Evolutionary conservation across 2,797 vertebrate genomes (phyloP), one percentile per base, ranked within the genome.

Genomic region (Dendrocincla fuliginosa): DNA sequence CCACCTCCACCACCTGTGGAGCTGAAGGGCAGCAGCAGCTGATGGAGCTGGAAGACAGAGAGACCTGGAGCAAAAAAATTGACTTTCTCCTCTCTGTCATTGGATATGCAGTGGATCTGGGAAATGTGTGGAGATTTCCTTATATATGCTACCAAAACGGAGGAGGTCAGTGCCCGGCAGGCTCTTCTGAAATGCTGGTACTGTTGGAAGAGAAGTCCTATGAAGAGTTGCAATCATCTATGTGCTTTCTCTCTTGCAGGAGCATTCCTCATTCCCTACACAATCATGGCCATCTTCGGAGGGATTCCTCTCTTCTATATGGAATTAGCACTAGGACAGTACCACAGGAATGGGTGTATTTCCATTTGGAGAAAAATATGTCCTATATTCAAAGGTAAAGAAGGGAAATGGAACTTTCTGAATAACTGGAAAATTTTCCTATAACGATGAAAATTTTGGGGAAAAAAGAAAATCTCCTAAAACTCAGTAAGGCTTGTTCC

Each of bases 71-170:
- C 97, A 99, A 99, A 98, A 99, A 99, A 98, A 97, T 99, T 98
- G 99, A 99, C 98, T 99, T 99, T 97, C 97, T 99, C 39, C 98
- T 99, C 85, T 99, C 99, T 0, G 99, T 99, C 95, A 99, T 99
- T 33, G 99, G 99, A 91, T 99, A 99, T 0, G 99, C 99, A 1
- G 99, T 99, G 95, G 99, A 99, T 96, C 98, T 99, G 96, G 99
- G 99, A 77, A 99, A 99, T 1, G 98, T 99, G 78, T 99, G 99
- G 99, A 99, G 99, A 67, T 99, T 99, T 96, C 99, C 99, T 16
- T 99, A 99, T 82, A 98, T 99, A 95, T 99, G 99, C 97, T 99
- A 99, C 94, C 99, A 99, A 91, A 99, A 99, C 0, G 99, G 99
- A 97, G 99, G 99, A 98, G 99, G 99, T 99, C 97, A 99, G 99